phyloP scores from a whole-genome alignment of 2,113 vertebrate genomes.

The Phalacrocorax aristotelis region DNA sequence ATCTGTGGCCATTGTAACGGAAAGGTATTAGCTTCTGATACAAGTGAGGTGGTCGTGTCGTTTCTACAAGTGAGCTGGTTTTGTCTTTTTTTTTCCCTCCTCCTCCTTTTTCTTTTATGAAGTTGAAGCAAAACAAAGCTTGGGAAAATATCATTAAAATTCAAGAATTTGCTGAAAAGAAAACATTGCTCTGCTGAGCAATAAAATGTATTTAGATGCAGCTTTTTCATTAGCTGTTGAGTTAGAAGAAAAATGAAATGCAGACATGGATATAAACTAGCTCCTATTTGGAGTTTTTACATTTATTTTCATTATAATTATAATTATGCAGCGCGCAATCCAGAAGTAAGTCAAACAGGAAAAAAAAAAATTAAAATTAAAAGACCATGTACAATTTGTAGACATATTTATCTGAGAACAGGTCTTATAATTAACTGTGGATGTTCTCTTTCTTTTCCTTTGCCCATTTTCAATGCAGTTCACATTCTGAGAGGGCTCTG shows the following conservation, averaged over 20 bases:
- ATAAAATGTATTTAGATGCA: not conserved
- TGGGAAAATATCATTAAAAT: constrained; percentile 53
- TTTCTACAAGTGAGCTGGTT: constrained; percentile 33
- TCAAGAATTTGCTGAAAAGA: constrained; percentile 56
- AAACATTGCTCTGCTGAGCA: constrained; percentile 30
- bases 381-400: not conserved
- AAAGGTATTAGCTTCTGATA: constrained; percentile 31
- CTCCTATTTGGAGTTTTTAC: not conserved
- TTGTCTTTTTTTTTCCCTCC: not conserved
- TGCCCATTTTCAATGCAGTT: not conserved
- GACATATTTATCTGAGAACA: constrained; percentile 5
- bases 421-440: not conserved
- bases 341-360: not conserved
- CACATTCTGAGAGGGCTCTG: not conserved
- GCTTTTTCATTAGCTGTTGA: constrained; percentile 23
- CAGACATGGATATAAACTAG: not conserved
- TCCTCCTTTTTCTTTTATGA: not conserved
- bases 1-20: constrained; percentile 48
- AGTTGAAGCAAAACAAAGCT: constrained; percentile 51
- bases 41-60: constrained; percentile 49
- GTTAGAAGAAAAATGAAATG: constrained; percentile 1
- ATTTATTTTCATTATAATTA: constrained; percentile 2
- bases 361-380: not conserved
- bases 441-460: not conserved
- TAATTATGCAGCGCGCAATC: not conserved